Conservation (phyloP, 2,113 vertebrate genomes). For the Neofelis nebulosa region DNA sequence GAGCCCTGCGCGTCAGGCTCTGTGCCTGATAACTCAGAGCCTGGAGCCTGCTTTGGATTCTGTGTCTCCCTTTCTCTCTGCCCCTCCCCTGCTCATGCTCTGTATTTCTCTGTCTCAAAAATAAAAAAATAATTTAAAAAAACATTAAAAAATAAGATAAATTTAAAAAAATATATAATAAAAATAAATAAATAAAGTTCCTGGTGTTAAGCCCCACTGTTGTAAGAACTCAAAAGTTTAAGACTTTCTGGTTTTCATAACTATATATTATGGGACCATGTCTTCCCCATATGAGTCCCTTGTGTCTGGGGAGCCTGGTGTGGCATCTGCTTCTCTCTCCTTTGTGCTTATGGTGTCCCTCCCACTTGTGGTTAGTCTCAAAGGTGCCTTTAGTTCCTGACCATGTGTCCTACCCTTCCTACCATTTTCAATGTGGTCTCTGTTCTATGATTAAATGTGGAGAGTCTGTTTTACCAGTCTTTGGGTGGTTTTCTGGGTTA, state of each 20-base stretch:
- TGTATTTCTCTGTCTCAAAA: too few species aligned
- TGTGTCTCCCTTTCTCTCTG: too few species aligned
- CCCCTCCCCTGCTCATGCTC: too few species aligned
- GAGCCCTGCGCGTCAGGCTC: too few species aligned
- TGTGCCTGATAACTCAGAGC: too few species aligned
- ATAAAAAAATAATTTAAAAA: too few species aligned
- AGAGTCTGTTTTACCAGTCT: background rate
- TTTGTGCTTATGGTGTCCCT: background rate
- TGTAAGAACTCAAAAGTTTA: background rate
- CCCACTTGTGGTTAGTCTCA: background rate
- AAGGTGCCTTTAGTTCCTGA: background rate
- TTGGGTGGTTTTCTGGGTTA: background rate
- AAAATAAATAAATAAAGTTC: background rate
- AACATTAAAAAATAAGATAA: too few species aligned
- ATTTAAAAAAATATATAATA: too few species aligned
- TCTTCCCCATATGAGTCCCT: background rate
- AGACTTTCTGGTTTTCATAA: background rate
- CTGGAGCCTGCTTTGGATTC: too few species aligned
- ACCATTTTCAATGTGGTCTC: background rate
- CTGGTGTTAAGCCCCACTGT: background rate
- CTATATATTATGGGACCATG: background rate
- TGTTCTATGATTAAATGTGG: background rate
- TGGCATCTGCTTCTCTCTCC: background rate
- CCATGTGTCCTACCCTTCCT: background rate
- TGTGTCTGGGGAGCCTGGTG: background rate